Conservation (phyloP, 2,797 vertebrate species). For the Gadopsis bispinosus region DNA sequence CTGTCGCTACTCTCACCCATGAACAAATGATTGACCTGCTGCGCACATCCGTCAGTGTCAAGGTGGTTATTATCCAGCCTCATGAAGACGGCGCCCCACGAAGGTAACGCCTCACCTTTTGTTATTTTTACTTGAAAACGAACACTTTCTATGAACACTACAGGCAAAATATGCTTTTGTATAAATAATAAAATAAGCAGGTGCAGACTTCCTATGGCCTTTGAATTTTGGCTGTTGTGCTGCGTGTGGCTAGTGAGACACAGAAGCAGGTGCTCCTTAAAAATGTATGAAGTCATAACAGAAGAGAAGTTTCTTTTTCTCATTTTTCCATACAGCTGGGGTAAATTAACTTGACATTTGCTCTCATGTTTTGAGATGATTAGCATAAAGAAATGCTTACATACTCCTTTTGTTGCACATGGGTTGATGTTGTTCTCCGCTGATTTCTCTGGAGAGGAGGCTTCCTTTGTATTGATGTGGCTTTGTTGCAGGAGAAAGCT, state of each 20-base stretch:
- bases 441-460: constrained; percentile 69
- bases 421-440: constrained; percentile 45
- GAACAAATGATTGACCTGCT: constrained; percentile 99
- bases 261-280: constrained; percentile 42
- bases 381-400: constrained; percentile 74
- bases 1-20: constrained; percentile 94
- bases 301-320: constrained; percentile 18
- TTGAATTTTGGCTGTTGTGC: not conserved
- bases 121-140: not conserved
- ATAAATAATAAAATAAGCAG: not conserved
- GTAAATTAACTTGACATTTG: constrained; percentile 69
- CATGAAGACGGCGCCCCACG: constrained; percentile 93
- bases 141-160: not conserved
- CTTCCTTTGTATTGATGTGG: constrained; percentile 52
- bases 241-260: not conserved
- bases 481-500: constrained; percentile 59
- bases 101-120: constrained; percentile 82
- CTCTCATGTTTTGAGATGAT: constrained; percentile 60
- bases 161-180: constrained; percentile 2
- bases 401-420: constrained; percentile 47
- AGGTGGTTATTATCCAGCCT: constrained; percentile 97
- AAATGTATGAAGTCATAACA: constrained; percentile 28
- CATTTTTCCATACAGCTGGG: constrained; percentile 37
- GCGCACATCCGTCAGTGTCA: constrained; percentile 93
- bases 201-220: not conserved